Evolutionary conservation across 2,113 vertebrate species (phyloP), one percentile per base, ranked within the genome.

Genomic region (Bettongia penicillata): DNA sequence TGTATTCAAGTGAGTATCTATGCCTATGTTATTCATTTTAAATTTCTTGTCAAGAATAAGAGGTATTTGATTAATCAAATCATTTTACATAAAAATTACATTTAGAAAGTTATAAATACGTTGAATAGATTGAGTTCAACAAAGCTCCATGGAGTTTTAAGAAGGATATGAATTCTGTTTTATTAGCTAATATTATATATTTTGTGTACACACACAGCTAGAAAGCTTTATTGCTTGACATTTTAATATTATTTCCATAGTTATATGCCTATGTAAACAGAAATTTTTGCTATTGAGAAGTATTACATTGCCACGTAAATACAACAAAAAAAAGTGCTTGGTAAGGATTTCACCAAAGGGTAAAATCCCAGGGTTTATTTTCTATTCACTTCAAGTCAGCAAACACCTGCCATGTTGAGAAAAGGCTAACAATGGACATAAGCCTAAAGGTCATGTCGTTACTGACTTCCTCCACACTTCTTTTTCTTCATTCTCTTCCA

Each of bases 111-210:
- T 4, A 93, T 89, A 48, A 53, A 9, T 90, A 43, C 92, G 3
- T 16, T 89, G 14, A 55, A 14, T 91, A 50, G 91, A 96, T 49
- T 91, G 2, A 95, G 6, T 89, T 48, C 61, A 16, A 10, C 52
- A 52, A 31, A n/a, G 11, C 22, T 91, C 25, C 19, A 50, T 61
- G 2, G 26, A 68, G 51, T 96, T 95, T 19, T 92, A 90, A 24
- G 24, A 53, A 97, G 50, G 10, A 90, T 95, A 91, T 55, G 93
- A 91, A 61, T 55, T 91, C 22, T 4, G 55, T 92, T 53, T 2
- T 94, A 92, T 51, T 89, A 24, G n/a, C 8, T 91, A 51, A 43
- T 10, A 51, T 96, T 43, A 84, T 14, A 52, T 61, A 92, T 95
- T 25, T 90, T 90, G 3, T 19, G 3, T 47, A 9, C 37, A 37